A percentile compares a stretch with the other conserved stretches of the same genome.
phyloP scores from a whole-genome alignment of 1,140 invertebrate species.

The Battus philenor region DNA sequence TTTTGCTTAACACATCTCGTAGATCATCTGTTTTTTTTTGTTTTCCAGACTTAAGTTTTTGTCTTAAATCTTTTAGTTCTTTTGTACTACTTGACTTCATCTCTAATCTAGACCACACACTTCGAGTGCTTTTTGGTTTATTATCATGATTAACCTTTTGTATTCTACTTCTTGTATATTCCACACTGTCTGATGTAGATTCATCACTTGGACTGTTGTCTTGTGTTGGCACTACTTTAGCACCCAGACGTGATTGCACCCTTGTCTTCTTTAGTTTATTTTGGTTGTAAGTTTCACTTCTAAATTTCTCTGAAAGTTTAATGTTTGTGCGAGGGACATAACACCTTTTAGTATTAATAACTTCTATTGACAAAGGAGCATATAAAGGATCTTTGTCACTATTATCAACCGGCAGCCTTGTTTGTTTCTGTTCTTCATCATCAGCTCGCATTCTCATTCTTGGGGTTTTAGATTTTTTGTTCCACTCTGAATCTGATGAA shows the following conservation, averaged over 20 bases:
- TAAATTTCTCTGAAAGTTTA: slow-evolving; percentile 58
- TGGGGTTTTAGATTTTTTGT: slow-evolving; percentile 79
- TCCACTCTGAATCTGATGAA: slow-evolving; percentile 75
- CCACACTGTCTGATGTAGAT: slow-evolving; percentile 37
- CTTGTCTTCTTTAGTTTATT: slow-evolving; percentile 21
- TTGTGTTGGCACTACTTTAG: slow-evolving; percentile 31
- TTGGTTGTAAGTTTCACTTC: slow-evolving; percentile 26
- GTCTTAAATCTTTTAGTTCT: slow-evolving; percentile 46
- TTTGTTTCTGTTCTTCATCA: slow-evolving; percentile 84
- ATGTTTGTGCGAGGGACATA: slow-evolving; percentile 40
- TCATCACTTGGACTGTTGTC: slow-evolving; percentile 39
- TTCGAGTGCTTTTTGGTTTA: slow-evolving; percentile 27
- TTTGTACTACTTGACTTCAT: slow-evolving; percentile 26
- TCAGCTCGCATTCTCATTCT: slow-evolving; percentile 93
- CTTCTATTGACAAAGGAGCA: slow-evolving; percentile 61
- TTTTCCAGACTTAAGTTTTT: slow-evolving; percentile 55
- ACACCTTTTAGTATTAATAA: slow-evolving; percentile 42
- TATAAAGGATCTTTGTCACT: slow-evolving; percentile 41
- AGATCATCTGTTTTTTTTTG: slow-evolving; percentile 53
- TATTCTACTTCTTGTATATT: slow-evolving; percentile 56
- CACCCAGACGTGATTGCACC: slow-evolving; percentile 51
- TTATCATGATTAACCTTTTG: slow-evolving; percentile 47
- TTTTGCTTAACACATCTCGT: slow-evolving; percentile 55
- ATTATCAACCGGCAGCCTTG: slow-evolving; percentile 38
- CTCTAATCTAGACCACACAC: slow-evolving; percentile 79